These are phyloP conservation scores for Manis javanica DNA, from an alignment of 2,797 vertebrate species.

Conservation along the genomic window DNA sequence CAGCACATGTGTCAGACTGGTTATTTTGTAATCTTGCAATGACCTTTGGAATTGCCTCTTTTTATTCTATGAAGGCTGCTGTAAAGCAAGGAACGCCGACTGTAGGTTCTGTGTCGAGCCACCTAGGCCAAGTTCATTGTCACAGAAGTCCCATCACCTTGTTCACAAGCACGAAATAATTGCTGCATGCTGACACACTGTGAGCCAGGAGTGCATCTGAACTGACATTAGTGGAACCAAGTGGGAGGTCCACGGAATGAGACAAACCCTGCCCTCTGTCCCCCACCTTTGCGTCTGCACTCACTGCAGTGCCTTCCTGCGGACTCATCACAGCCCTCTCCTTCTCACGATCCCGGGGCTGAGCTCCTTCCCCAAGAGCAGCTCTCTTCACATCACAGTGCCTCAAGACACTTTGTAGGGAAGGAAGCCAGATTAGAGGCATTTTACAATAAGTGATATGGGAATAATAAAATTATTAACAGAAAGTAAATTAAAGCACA, in stretches of 20 bases:
- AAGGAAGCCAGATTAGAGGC: not conserved
- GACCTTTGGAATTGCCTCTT: constrained; percentile 29
- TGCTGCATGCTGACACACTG: not conserved
- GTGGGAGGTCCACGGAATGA: not conserved
- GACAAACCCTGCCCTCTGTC: not conserved
- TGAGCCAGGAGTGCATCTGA: not conserved
- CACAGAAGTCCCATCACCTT: not conserved
- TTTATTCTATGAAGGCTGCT: not conserved
- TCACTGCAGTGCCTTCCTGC: not conserved
- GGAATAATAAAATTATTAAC: not conserved
- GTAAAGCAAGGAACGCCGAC: not conserved
- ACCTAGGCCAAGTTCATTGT: not conserved
- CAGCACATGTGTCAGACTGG: not conserved
- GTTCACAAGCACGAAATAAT: not conserved
- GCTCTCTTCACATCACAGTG: not conserved
- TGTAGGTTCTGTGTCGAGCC: not conserved
- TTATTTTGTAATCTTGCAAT: not conserved
- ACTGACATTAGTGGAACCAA: accelerated
- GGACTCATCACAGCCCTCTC: not conserved
- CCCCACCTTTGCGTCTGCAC: not conserved
- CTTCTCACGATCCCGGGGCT: not conserved
- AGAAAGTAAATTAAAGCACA: not conserved
- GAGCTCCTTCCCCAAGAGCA: not conserved
- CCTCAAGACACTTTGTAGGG: not conserved
- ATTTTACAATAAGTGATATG: not conserved